phyloP scores from a whole-genome alignment of 2,888 invertebrate species.

The Apamea anceps region DNA sequence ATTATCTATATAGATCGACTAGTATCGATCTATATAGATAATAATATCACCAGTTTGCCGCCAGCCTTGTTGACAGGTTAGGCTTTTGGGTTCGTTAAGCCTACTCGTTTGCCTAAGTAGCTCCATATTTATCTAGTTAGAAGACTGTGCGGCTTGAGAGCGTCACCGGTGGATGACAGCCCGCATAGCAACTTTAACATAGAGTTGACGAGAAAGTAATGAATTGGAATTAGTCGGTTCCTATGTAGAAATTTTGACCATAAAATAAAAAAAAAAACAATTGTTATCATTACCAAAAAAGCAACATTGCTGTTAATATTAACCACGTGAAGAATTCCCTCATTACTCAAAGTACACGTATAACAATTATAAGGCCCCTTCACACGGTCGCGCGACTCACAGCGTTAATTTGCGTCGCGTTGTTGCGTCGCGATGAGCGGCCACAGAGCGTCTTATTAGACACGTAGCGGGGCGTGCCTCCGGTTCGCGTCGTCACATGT shows the following conservation, averaged over 20 bases:
- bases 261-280: not conserved
- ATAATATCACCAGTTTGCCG: no score
- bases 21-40: no score
- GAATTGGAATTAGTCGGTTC: not conserved
- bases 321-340: conserved; percentile 23
- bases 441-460: conserved; percentile 86
- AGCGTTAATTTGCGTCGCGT: conserved; percentile 82
- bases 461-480: conserved; percentile 84
- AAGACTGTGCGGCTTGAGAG: not conserved
- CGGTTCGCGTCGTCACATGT: conserved; percentile 77
- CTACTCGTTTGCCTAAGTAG: conserved; percentile 15
- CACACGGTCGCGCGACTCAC: conserved; percentile 72
- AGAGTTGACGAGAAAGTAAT: not conserved
- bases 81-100: conserved; percentile 12
- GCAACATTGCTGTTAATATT: not conserved
- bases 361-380: conserved; percentile 69
- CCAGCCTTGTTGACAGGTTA: conserved; percentile 11
- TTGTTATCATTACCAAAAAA: not conserved
- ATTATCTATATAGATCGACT: conserved; percentile 11
- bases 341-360: conserved; percentile 42
- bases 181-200: not conserved
- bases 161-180: not conserved
- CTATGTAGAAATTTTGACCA: no score
- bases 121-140: conserved; percentile 15
- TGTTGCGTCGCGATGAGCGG: conserved; percentile 79